Conservation (phyloP, 2,888 invertebrate species). For the Kryphioiulus occultus region DNA sequence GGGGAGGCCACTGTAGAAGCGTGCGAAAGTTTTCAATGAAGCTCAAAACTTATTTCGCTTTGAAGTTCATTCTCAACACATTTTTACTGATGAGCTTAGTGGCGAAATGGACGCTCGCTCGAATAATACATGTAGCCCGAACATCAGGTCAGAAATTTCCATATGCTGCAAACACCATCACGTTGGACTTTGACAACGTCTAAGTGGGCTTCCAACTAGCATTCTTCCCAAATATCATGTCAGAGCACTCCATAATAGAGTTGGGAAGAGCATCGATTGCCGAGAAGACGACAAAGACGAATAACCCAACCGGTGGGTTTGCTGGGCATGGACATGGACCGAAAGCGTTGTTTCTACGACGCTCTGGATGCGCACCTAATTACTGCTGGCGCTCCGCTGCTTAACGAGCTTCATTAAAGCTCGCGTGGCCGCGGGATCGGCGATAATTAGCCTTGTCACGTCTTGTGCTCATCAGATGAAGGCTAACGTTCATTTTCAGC, state of each 20-base stretch:
- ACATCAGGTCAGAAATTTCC: too few relatives aligned
- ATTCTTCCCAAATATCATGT: background rate
- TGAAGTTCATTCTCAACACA: too few relatives aligned
- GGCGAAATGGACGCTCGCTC: too few relatives aligned
- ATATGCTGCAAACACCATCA: too few relatives aligned
- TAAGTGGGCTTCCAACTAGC: too few relatives aligned
- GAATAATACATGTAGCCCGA: too few relatives aligned
- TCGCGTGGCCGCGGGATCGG: slow-evolving; percentile 50
- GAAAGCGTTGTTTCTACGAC: background rate
- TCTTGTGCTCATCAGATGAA: slow-evolving; percentile 46
- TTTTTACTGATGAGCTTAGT: too few relatives aligned
- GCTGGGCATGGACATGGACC: too few relatives aligned
- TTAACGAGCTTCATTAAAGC: slow-evolving; percentile 52
- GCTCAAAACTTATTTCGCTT: too few relatives aligned
- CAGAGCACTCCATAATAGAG: background rate
- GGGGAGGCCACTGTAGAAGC: too few relatives aligned
- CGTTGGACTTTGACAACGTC: too few relatives aligned
- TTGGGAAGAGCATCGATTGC: background rate
- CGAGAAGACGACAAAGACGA: background rate
- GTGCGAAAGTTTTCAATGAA: too few relatives aligned
- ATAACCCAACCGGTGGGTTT: background rate
- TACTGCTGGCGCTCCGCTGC: slow-evolving; percentile 31
- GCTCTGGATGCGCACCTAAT: slow-evolving; percentile 26
- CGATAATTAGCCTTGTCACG: slow-evolving; percentile 53
- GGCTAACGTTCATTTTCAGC: slow-evolving; percentile 46